phyloP scores from a whole-genome alignment of 1,140 invertebrate genomes.

The Drosophila bifasciata region DNA sequence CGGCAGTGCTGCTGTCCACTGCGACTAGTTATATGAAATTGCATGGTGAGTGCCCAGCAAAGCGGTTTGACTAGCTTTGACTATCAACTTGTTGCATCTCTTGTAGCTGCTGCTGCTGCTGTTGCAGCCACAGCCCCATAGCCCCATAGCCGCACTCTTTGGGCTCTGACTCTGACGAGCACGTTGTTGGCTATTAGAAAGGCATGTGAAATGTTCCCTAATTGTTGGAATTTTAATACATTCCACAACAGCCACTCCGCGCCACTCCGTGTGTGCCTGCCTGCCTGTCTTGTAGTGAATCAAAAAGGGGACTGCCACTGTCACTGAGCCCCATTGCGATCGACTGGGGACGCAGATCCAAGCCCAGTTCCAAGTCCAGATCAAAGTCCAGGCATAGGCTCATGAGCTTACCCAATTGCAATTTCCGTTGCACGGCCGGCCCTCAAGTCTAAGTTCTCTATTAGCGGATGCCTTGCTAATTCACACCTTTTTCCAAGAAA shows the following conservation, averaged over 20 bases:
- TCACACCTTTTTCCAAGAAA: constrained; percentile 12
- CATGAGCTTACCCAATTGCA: neutral
- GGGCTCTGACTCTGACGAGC: constrained; percentile 22
- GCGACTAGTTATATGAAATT: constrained; percentile 52
- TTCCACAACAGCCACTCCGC: constrained; percentile 44
- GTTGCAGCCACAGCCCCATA: neutral
- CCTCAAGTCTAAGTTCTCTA: constrained; percentile 36
- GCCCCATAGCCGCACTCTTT: neutral
- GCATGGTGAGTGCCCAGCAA: constrained; percentile 61
- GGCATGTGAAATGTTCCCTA: constrained; percentile 81
- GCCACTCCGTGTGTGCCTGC: constrained; percentile 9
- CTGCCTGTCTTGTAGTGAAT: constrained; percentile 24
- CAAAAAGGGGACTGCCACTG: constrained; percentile 9
- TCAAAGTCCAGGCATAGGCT: too few species aligned
- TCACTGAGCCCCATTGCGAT: constrained; percentile 18
- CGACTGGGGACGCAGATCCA: constrained; percentile 2
- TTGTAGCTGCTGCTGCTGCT: constrained; percentile 2
- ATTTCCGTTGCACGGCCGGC: constrained; percentile 5
- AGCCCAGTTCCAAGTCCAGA: too few species aligned
- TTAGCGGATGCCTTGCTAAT: constrained; percentile 39
- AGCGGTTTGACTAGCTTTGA: constrained; percentile 57
- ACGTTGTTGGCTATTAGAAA: constrained; percentile 79
- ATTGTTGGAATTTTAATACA: constrained; percentile 82
- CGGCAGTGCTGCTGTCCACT: constrained; percentile 24
- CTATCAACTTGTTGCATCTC: constrained; percentile 68